phyloP scores from a whole-genome alignment of 2,797 vertebrate genomes.

The Xyrichtys novacula region DNA sequence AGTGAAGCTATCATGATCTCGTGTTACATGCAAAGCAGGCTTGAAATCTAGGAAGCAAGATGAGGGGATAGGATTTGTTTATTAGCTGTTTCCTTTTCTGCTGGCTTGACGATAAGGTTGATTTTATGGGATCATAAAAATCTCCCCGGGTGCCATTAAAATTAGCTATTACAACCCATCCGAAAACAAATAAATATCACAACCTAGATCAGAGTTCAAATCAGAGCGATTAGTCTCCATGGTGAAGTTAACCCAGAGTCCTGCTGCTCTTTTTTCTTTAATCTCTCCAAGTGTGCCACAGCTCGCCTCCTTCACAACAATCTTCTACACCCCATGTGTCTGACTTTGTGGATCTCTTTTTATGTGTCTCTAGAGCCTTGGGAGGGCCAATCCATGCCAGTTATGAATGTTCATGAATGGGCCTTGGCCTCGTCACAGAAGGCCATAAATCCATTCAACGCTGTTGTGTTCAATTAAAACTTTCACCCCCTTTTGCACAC shows the following conservation, averaged over 20 bases:
- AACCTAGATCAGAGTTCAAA: slow-evolving; percentile 29
- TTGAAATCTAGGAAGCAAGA: slow-evolving; percentile 19
- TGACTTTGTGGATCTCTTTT: slow-evolving; percentile 45
- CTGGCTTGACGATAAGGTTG: slow-evolving; percentile 41
- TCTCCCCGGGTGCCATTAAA: slow-evolving; percentile 34
- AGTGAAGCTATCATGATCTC: slow-evolving; percentile 37
- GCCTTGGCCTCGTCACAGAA: slow-evolving; percentile 67
- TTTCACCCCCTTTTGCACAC: slow-evolving; percentile 49
- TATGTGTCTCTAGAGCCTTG: slow-evolving; percentile 51
- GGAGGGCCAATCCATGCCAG: slow-evolving; percentile 38
- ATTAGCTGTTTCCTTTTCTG: slow-evolving; percentile 33
- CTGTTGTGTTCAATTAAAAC: slow-evolving; percentile 74
- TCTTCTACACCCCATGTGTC: slow-evolving; percentile 37
- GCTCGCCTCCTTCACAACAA: slow-evolving; percentile 28
- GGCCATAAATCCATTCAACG: slow-evolving; percentile 70
- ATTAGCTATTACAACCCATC: slow-evolving; percentile 37
- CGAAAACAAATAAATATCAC: slow-evolving; percentile 44
- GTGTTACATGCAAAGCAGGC: slow-evolving; percentile 36
- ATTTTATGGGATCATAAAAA: slow-evolving; percentile 46
- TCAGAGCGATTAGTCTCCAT: slow-evolving; percentile 18
- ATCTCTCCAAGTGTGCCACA: slow-evolving; percentile 24
- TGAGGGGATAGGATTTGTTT: slow-evolving; percentile 6
- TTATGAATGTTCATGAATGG: slow-evolving; percentile 73
- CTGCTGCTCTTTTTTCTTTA: slow-evolving; percentile 23
- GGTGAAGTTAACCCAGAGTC: slow-evolving; percentile 5